phyloP scores from a whole-genome alignment of 2,888 invertebrate species.

The Cordilura impudica region DNA sequence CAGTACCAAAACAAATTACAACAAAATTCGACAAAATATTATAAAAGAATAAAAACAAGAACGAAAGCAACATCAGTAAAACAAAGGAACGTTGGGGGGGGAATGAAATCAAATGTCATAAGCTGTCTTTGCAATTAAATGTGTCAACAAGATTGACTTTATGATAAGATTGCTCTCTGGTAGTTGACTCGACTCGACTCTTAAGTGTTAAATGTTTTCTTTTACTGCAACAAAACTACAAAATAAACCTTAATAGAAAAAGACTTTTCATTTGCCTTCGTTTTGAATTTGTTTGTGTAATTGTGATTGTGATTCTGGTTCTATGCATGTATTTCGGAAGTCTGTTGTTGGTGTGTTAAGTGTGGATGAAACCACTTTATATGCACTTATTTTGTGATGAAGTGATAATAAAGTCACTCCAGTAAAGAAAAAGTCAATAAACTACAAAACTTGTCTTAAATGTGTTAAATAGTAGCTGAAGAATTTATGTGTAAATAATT shows the following conservation, averaged over 20 bases:
- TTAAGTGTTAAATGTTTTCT: conserved; percentile 51
- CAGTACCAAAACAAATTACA: not conserved
- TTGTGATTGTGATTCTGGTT: not conserved
- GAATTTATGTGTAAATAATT: conserved; percentile 43
- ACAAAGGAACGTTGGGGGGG: conserved; percentile 21
- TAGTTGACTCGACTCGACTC: conserved; percentile 32
- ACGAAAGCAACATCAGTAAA: not conserved
- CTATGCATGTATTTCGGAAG: not conserved
- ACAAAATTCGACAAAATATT: not conserved
- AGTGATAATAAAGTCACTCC: conserved; percentile 39
- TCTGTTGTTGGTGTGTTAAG: conserved; percentile 2
- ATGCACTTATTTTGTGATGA: conserved; percentile 31
- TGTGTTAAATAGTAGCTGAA: conserved; percentile 5
- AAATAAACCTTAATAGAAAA: not conserved
- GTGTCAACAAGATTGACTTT: conserved; percentile 63
- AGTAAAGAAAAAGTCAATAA: conserved; percentile 11
- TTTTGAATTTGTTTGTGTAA: not conserved
- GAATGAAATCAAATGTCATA: conserved; percentile 63
- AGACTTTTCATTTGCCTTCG: conserved; percentile 3
- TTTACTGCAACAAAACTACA: not conserved
- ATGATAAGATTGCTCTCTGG: conserved; percentile 50
- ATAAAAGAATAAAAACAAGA: not conserved
- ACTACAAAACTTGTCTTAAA: not conserved
- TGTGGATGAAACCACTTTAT: conserved; percentile 42
- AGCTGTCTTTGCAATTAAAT: conserved; percentile 63